Evolutionary conservation across 1,140 invertebrate genomes (phyloP), one percentile per base, ranked within the genome.

Genomic region (Doryteuthis pealeii): DNA sequence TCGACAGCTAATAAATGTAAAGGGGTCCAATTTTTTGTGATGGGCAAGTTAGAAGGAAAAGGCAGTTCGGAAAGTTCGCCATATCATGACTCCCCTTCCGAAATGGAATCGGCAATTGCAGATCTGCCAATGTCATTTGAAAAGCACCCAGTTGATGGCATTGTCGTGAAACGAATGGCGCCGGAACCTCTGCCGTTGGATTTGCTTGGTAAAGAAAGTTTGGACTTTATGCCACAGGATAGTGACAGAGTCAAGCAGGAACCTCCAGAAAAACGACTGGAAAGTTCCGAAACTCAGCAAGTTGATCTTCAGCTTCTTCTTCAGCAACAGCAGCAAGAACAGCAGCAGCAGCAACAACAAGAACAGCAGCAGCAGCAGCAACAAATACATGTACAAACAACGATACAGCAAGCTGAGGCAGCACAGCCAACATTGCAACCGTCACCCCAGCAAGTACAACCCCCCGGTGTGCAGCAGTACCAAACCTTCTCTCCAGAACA

Each of bases 61-160:
- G 22, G 15, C 6, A 68, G 5, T 68, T 18, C 31, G 10, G 32
- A 68, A 30, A 22, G 30, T 22, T 32, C 30, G 4, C 28, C 66
- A 32, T 33, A 33, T 68, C 32, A 68, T 8, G 30, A 31, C 32
- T 0, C 5, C 0, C 32, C 32, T 68, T 22, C 28, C 15, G 66
- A 68, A 31, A 68, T 68, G 32, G 66, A 68, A 33, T 68, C 66
- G 26, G 66, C 66, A 30, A 66, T 66, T 66, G 65, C 65, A 22
- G 66, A 31, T 68, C 28, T 31, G 6, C 28, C 66, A 22, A 26
- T 33, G 1, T 18, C 66, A 22, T 31, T 32, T 31, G 66, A 31
- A 6, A 2, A 32, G 28, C 28, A 68, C 22, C 66, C 28, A 31
- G 66, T 68, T 68, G 66, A 68, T 68, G 66, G 66, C 31, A 32